Conservation (phyloP, 2,888 invertebrate species). For the Camponotus fellah region DNA sequence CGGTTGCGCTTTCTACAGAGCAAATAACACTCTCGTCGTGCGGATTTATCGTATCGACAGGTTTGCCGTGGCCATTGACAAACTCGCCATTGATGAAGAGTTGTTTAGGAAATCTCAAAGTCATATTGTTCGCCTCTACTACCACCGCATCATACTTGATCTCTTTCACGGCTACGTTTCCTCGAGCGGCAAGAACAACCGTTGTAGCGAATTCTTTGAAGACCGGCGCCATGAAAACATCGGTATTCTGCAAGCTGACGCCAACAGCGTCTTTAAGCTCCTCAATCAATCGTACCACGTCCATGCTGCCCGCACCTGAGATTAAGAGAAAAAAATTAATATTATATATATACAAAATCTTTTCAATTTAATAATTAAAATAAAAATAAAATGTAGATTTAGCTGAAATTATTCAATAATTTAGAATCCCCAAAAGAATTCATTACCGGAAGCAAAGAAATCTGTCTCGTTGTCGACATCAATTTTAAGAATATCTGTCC, state of each 20-base stretch:
- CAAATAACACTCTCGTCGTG: conserved; percentile 94
- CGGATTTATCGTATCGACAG: conserved; percentile 91
- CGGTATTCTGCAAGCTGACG: conserved; percentile 94
- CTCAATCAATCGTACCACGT: conserved; percentile 97
- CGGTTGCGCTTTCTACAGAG: conserved; percentile 91
- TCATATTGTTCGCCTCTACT: conserved; percentile 93
- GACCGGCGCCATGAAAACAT: conserved; percentile 96
- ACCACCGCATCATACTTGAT: conserved; percentile 92
- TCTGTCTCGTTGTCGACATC: conserved; percentile 92
- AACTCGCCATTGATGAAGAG: conserved; percentile 97
- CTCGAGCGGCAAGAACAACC: conserved; percentile 90
- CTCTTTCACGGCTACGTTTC: conserved; percentile 87
- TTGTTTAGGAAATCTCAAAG: conserved; percentile 95
- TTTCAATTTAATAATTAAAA: no score
- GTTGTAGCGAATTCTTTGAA: conserved; percentile 93
- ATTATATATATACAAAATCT: no score
- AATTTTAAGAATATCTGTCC: conserved; percentile 94
- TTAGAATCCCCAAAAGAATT: background rate
- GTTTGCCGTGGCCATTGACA: conserved; percentile 91
- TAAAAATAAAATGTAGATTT: no score
- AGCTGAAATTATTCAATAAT: no score
- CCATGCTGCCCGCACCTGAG: conserved; percentile 96
- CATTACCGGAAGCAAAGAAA: conserved; percentile 94
- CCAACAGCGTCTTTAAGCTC: conserved; percentile 94
- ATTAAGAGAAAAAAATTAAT: background rate